Percentiles rank a stretch among this genome's conserved stretches.
phyloP scores from a whole-genome alignment of 2,888 invertebrate species.

The Gisinianus flammeolus region DNA sequence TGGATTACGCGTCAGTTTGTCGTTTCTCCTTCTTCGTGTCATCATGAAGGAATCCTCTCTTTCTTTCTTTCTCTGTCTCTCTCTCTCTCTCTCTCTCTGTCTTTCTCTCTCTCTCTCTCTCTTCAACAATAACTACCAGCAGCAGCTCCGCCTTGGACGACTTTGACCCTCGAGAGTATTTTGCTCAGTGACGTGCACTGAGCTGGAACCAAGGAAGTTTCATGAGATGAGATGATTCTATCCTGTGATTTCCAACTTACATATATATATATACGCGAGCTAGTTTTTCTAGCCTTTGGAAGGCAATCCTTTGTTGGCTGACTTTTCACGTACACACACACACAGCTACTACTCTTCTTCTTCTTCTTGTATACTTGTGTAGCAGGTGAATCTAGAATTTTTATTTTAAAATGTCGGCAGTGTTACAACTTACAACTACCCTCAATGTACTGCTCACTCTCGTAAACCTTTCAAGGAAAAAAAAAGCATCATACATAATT shows the following conservation, averaged over 20 bases:
- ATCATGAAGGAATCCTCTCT: constrained; percentile 20
- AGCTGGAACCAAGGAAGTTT: constrained; percentile 46
- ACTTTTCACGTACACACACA: background rate
- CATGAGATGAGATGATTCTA: constrained; percentile 40
- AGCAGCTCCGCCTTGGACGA: constrained; percentile 36
- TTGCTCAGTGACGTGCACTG: constrained; percentile 49
- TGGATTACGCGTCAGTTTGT: constrained; percentile 31
- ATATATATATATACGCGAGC: constrained; percentile 5
- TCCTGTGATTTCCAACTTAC: constrained; percentile 28
- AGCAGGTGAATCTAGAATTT: background rate
- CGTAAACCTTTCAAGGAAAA: no score
- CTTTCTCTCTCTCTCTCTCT: background rate
- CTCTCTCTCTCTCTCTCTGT: no score
- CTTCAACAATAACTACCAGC: constrained; percentile 13
- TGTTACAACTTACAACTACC: no score
- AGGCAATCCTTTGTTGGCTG: constrained; percentile 16
- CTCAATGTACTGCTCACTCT: no score
- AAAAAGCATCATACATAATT: no score
- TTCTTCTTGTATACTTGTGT: background rate
- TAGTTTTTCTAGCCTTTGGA: constrained; percentile 9
- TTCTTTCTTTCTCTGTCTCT: background rate
- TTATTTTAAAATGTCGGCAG: background rate
- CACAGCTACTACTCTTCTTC: background rate
- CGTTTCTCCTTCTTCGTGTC: constrained; percentile 32
- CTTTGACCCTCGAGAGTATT: constrained; percentile 51